phyloP scores from a whole-genome alignment of 2,888 invertebrate genomes.

The Synanthedon vespiformis region DNA sequence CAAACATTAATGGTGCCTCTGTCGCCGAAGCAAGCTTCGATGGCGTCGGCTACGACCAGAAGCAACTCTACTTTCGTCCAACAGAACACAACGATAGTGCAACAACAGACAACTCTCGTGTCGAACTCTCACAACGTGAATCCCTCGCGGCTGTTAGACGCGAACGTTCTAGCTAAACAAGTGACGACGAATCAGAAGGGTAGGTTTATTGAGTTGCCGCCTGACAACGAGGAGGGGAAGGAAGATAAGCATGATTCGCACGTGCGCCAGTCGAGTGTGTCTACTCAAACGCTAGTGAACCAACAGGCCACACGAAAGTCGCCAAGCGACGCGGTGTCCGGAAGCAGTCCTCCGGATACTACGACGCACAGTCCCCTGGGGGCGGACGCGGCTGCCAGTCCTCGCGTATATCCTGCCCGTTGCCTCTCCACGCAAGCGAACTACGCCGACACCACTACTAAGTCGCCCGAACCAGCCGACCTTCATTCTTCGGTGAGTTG shows the following conservation, averaged over 20 bases:
- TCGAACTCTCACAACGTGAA: slow-evolving; percentile 72
- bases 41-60: slow-evolving; percentile 67
- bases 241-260: slow-evolving; percentile 13
- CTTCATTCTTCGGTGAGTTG: slow-evolving; percentile 48
- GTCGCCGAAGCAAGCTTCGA: slow-evolving; percentile 71
- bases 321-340: slow-evolving; percentile 29
- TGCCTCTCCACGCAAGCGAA: slow-evolving; percentile 23
- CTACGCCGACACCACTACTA: slow-evolving; percentile 59
- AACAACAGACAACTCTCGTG: slow-evolving; percentile 83
- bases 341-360: slow-evolving; percentile 79
- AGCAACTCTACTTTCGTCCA: slow-evolving; percentile 82
- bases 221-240: slow-evolving; percentile 18
- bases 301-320: slow-evolving; percentile 24
- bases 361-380: slow-evolving; percentile 86
- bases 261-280: slow-evolving; percentile 75
- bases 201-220: slow-evolving; percentile 24
- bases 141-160: slow-evolving; percentile 63
- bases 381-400: slow-evolving; percentile 44
- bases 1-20: slow-evolving; percentile 80
- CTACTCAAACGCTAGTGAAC: slow-evolving; percentile 77
- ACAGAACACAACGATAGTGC: slow-evolving; percentile 87
- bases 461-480: slow-evolving; percentile 55
- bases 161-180: slow-evolving; percentile 61
- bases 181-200: slow-evolving; percentile 23
- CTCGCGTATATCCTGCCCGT: slow-evolving; percentile 20